Percentiles rank a stretch among this genome's conserved stretches.
phyloP scores from a whole-genome alignment of 2,888 invertebrate genomes.

The Apamea epomidion region DNA sequence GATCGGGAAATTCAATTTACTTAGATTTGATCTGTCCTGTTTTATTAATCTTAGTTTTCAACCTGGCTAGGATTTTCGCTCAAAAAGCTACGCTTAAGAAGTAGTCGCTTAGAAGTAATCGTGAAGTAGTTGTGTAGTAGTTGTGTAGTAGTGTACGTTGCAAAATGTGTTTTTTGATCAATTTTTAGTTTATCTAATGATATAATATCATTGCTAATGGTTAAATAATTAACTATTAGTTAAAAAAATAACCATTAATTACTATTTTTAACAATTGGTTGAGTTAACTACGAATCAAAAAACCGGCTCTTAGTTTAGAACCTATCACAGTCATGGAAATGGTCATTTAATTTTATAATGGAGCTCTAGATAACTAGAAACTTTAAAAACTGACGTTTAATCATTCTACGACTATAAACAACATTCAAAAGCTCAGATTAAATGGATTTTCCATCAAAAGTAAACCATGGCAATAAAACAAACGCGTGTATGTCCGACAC shows the following conservation, averaged over 20 bases:
- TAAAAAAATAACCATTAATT: too few relatives aligned
- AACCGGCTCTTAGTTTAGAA: too few relatives aligned
- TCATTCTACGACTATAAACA: background rate
- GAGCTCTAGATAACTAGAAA: background rate
- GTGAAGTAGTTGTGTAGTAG: too few relatives aligned
- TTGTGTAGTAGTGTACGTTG: too few relatives aligned
- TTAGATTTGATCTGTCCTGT: background rate
- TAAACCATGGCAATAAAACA: conserved; percentile 47
- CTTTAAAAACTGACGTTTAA: background rate
- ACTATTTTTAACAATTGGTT: too few relatives aligned
- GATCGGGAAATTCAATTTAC: conserved; percentile 9
- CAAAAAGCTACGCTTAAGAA: too few relatives aligned
- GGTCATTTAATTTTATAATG: background rate
- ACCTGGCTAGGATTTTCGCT: background rate
- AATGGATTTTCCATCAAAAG: conserved; percentile 23
- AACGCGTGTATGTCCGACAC: conserved; percentile 22
- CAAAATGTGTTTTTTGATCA: too few relatives aligned
- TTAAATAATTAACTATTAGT: too few relatives aligned
- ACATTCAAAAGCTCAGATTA: background rate
- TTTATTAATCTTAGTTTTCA: background rate
- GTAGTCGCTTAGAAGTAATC: background rate
- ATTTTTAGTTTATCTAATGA: too few relatives aligned
- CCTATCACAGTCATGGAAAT: background rate
- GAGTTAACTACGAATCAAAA: too few relatives aligned
- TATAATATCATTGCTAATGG: too few relatives aligned